Base-by-base conservation (phyloP, 2,113 vertebrate genomes). In the Rutilus rutilus region DNA sequence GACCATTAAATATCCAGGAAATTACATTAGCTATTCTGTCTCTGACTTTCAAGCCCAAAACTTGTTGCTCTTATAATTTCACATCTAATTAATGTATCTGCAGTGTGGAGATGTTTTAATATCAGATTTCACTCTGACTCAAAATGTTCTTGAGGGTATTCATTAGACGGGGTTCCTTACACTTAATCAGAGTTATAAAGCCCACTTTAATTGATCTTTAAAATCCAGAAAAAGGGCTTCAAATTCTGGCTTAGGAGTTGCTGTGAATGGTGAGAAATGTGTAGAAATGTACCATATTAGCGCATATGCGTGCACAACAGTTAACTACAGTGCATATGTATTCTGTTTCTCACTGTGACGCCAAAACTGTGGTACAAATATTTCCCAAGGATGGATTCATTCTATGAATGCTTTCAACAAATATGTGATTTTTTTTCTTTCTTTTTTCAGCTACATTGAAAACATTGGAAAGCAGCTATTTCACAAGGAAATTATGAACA, bases 181-280 rank as follows among this genome's bases (percentile, higher is more conserved):
- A 86, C 82, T 60, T 75, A 45, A 88, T 85, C 84, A 78, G n/a
- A 42, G 64, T 78, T 83, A 87, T 82, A 86, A 82, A 85, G 71
- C 30, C 23, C 78, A 78, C 60, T 74, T 88, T 85, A 78, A 88
- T 81, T 85, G 78, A 79, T 82, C 73, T 50, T 84, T 30, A 57
- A 78, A 74, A 83, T 85, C 57, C 47, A 36, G 74, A 86, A 78
- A 83, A 74, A 33, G 36, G 45, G 2, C 54, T 77, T 54, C 81
- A 42, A 6, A 71, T 60, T 76, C 2, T 25, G 12, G 11, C 76
- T 78, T 45, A 30, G 39, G 8, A 10, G 59, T 27, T 30, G 39
- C 23, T 30, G 39, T 80, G 59, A 81, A 81, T 65, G 39, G 36
- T 21, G 36, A 64, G 59, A 81, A 21, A 23, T 64, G 57, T 45